phyloP scores from a whole-genome alignment of 1,140 invertebrate genomes.

The Panagrolaimus sp. region DNA sequence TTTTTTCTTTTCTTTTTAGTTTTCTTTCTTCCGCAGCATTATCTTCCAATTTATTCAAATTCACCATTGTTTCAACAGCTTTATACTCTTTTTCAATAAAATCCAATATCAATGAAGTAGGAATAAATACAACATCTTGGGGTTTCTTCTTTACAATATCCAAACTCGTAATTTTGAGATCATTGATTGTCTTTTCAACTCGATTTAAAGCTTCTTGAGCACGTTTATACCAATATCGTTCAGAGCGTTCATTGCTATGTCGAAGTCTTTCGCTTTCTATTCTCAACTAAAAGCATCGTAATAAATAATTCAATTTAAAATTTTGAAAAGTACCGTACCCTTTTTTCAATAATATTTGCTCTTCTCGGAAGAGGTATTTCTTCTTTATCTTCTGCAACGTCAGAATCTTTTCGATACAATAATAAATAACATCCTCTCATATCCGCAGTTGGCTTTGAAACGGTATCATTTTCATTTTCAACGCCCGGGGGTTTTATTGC shows the following conservation, averaged over 20 bases:
- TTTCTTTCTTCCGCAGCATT: not conserved
- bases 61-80: slow-evolving; percentile 1
- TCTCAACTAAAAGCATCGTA: not conserved
- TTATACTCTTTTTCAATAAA: not conserved
- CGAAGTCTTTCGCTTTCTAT: not conserved
- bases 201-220: not conserved
- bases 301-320: not conserved
- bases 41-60: slow-evolving; percentile 11
- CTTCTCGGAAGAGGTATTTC: not conserved
- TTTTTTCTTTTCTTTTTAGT: not conserved
- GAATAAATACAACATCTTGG: not conserved
- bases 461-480: not conserved
- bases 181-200: not conserved
- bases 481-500: not conserved
- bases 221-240: not conserved
- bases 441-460: not conserved
- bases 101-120: not conserved
- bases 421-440: slow-evolving; percentile 5
- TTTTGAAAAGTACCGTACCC: no score
- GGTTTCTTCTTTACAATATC: slow-evolving; percentile 15
- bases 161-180: not conserved
- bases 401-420: not conserved
- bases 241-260: slow-evolving; percentile 9
- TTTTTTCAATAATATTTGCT: not conserved
- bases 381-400: not conserved